These are phyloP conservation scores for Porites divaricata DNA, from an alignment of 92 coral and sea anemone genomes.

Conservation along the genomic window DNA sequence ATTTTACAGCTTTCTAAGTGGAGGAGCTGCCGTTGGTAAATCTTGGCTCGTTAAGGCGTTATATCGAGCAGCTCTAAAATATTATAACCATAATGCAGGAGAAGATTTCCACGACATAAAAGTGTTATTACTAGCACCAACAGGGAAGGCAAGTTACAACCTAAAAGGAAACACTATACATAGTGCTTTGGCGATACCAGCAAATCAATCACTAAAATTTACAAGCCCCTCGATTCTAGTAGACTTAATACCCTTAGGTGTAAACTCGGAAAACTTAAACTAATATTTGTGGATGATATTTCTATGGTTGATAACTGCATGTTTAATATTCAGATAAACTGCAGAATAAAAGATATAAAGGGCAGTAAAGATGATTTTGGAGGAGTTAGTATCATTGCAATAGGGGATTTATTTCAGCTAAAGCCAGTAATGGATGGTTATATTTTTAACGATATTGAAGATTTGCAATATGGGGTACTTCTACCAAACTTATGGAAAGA, in stretches of 20 bases:
- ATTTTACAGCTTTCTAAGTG: no score
- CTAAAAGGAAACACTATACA: no score
- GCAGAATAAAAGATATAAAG: conserved; percentile 36
- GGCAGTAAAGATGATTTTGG: not conserved
- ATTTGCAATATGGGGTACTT: conserved; percentile 40
- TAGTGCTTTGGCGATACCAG: not conserved
- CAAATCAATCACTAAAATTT: not conserved
- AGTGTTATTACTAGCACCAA: no score
- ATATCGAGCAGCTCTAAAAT: no score
- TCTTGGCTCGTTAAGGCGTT: no score
- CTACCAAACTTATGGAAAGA: conserved; percentile 31
- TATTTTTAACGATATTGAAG: conserved; percentile 21
- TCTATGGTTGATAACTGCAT: not conserved
- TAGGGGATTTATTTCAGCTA: not conserved
- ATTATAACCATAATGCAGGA: no score
- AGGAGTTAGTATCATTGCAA: not conserved
- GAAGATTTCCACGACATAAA: no score
- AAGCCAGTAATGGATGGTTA: conserved; percentile 40
- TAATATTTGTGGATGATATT: not conserved
- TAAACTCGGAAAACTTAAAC: not conserved
- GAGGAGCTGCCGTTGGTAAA: no score
- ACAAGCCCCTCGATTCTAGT: not conserved
- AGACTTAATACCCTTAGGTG: not conserved
- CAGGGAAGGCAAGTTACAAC: no score
- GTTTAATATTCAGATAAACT: conserved; percentile 43